Evolutionary conservation across 1,140 invertebrate species (phyloP).

Genomic region (Drosophila sproati): DNA sequence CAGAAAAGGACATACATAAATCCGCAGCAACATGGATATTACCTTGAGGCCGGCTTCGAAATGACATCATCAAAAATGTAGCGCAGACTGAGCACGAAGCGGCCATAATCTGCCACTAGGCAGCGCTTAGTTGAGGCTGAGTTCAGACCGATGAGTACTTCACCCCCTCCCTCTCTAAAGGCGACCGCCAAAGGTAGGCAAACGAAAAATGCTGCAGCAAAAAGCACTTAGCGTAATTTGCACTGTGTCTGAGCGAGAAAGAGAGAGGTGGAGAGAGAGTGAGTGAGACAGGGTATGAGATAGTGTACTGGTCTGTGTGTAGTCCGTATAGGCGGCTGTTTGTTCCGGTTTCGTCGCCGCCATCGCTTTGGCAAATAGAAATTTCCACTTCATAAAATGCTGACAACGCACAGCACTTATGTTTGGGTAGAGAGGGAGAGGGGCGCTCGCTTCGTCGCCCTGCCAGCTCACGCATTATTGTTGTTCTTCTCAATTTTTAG

Average conservation of each 20-base stretch:
- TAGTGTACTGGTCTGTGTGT: conserved; percentile 21
- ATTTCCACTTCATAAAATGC: conserved; percentile 77
- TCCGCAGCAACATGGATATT: conserved; percentile 74
- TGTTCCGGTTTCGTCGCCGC: conserved; percentile 74
- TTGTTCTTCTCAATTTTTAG: conserved; percentile 41
- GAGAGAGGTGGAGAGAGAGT: conserved; percentile 14
- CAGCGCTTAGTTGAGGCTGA: conserved; percentile 67
- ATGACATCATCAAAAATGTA: conserved; percentile 83
- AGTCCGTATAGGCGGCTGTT: conserved; percentile 51
- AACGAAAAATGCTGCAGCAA: conserved; percentile 68
- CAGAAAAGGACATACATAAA: conserved; percentile 45
- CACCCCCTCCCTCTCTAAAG: background rate
- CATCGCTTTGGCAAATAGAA: conserved; percentile 76
- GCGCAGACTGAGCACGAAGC: conserved; percentile 67
- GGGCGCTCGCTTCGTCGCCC: conserved; percentile 38
- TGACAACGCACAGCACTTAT: conserved; percentile 77
- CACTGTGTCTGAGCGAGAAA: conserved; percentile 38
- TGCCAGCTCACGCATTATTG: conserved; percentile 28
- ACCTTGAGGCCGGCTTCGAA: conserved; percentile 64
- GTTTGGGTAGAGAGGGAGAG: conserved; percentile 26
- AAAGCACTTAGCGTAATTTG: conserved; percentile 82
- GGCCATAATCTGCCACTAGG: conserved; percentile 81
- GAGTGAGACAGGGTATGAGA: background rate
- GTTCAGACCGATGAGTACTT: conserved; percentile 3
- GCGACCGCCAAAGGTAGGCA: conserved; percentile 52